Percentiles rank a stretch among this genome's conserved stretches.
Conservation (phyloP, 1,140 invertebrate genomes). For the Drosophila mayri region DNA sequence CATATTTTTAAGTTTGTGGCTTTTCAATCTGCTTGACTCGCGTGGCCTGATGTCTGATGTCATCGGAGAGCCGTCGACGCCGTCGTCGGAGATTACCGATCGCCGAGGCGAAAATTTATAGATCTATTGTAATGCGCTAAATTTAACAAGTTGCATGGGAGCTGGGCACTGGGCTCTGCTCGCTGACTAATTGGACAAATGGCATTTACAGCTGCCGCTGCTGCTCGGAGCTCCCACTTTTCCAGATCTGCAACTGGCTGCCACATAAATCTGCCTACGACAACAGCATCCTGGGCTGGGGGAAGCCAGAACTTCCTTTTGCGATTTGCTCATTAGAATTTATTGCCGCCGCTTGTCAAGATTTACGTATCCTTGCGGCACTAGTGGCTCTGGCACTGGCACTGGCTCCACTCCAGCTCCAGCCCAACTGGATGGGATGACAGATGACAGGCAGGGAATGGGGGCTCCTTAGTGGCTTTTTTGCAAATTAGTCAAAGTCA, state of each 20-base stretch:
- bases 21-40: constrained; percentile 32
- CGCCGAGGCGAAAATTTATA: constrained; percentile 69
- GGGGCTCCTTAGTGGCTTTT: constrained; percentile 56
- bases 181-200: constrained; percentile 81
- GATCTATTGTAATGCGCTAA: constrained; percentile 79
- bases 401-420: not conserved
- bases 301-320: constrained; percentile 73
- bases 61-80: constrained; percentile 44
- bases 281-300: constrained; percentile 71
- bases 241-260: constrained; percentile 48
- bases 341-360: constrained; percentile 82
- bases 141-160: constrained; percentile 76
- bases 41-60: constrained; percentile 49
- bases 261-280: constrained; percentile 77
- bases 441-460: constrained; percentile 75
- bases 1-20: constrained; percentile 56
- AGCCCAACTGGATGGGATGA: constrained; percentile 62
- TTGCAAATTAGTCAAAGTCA: constrained; percentile 83
- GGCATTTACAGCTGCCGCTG: constrained; percentile 77
- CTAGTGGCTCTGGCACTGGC: constrained; percentile 1
- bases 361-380: constrained; percentile 78
- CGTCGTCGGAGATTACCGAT: constrained; percentile 61
- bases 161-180: constrained; percentile 27
- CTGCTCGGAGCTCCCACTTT: constrained; percentile 5
- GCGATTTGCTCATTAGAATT: constrained; percentile 83